Evolutionary conservation across 1,140 invertebrate species (phyloP), one percentile per base, ranked within the genome.

Genomic region (Archivesica marissinica): DNA sequence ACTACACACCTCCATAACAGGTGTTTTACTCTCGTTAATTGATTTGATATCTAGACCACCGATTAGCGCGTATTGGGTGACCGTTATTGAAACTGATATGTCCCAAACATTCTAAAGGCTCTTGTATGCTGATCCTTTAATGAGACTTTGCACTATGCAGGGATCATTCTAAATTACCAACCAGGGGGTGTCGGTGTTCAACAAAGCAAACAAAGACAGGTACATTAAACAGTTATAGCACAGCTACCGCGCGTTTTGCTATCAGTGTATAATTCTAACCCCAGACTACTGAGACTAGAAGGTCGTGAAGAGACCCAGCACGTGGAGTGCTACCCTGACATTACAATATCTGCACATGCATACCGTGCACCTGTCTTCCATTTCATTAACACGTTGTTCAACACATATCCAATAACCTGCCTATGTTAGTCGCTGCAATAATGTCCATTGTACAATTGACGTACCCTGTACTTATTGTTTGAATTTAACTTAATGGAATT

Each of bases 41-140:
- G 54, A 44, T 59, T 77, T 59, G 28, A 30, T 77, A 61, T 77
- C 52, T 77, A 30, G 75, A 38, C 75, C 75, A 20, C 41, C 28
- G 59, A 61, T 61, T 44, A 54, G 23, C 11, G 9, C n/a, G 20
- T 59, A 77, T 77, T 44, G 28, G 33, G 6, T 77, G 33, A 44
- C 75, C 0, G 28, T 23, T 25, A 9, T 28, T 47, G 68, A 47
- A 72, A 72, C 9, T 25, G 68, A 72, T 72, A 72, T 25, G n/a
- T 17, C 41, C 1, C 50, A 33, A 30, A 28, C 2, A 33, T 17
- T 50, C 25, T 2, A 72, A 20, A 33, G 39, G 68, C 52, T 64
- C 28, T 33, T 35, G 30, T 35, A 6, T 64, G 38, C 30, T 64
- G 59, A 64, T 64, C 59, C 15, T 35, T 64, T 64, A 35, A 64